phyloP scores from a whole-genome alignment of 2,113 vertebrate genomes.

The Empidonax traillii region DNA sequence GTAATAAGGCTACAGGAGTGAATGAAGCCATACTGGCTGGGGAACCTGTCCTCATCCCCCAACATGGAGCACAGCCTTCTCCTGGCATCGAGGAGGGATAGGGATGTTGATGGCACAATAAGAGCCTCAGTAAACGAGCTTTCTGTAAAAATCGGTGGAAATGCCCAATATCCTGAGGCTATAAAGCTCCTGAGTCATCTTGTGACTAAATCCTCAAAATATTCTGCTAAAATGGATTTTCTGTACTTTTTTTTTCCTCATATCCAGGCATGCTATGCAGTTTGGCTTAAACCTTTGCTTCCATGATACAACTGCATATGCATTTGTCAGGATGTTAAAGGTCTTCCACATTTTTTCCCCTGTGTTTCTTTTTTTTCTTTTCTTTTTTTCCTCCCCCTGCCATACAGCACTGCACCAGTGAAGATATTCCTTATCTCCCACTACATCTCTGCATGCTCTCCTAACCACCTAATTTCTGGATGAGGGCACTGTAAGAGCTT shows the following conservation, averaged over 20 bases:
- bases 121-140: background rate
- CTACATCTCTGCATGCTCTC: background rate
- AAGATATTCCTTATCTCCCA: background rate
- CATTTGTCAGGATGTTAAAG: background rate
- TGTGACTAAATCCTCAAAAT: background rate
- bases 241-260: background rate
- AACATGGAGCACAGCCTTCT: background rate
- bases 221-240: background rate
- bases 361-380: background rate
- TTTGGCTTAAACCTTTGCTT: background rate
- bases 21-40: fast-evolving
- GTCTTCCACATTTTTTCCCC: background rate
- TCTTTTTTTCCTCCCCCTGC: background rate
- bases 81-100: background rate
- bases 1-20: background rate
- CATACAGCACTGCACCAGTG: background rate
- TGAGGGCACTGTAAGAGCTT: background rate
- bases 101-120: background rate
- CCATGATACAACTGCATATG: background rate
- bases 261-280: background rate
- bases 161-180: background rate
- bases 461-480: background rate
- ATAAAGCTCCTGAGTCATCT: background rate
- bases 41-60: background rate
- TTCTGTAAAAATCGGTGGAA: background rate